Base-by-base conservation (phyloP, 1,140 invertebrate genomes). In the Pseudomyrmex concolor region DNA sequence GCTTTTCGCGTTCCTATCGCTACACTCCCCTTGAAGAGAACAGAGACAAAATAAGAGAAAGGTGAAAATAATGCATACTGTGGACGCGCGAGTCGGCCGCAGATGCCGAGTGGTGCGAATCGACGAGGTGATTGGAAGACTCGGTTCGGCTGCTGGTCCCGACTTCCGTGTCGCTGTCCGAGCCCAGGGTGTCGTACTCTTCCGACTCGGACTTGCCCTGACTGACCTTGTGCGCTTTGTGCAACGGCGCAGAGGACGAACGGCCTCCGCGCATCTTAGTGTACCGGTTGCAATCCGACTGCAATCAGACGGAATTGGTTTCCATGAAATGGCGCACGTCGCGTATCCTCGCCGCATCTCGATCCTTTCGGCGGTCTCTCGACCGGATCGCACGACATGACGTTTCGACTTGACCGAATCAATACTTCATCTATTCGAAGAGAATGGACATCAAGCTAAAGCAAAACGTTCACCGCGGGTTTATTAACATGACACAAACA, bases 151-250 rank as follows among this genome's bases (percentile, higher is more conserved):
- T 95, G 91, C 94, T 95, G 88, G 95, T 94, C 89, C 94, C 94
- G 90, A 95, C 93, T 91, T 95, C 94, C 72, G 94, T 95, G 90
- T 96, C 95, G 86, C 95, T 95, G 90, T 96, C 95, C 84, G 95
- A 95, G 89, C 95, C 95, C 83, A 95, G 93, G 88, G 95, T 96
- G 90, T 96, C 95, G 90, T 96, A 95, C 89, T 96, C 95, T 90
- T 96, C 95, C 77, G 95, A 96, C 93, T 96, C 95, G 80, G 95
- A 95, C 92, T 95, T 95, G 88, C 94, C 94, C 92, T 94, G 93
- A 94, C 92, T 93, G 92, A 92, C 92, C 93, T 94, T 94, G 93
- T 94, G 93, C 91, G 91, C 91, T 94, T 94, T 94, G 92, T 94
- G 93, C 91, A 94, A 93, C 87, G 93, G 93, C 88, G 92, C 94